Percentiles rank a stretch among this genome's conserved stretches.
Evolutionary conservation across 2,797 vertebrate species (phyloP).

Genomic region (Syncerus caffer): DNA sequence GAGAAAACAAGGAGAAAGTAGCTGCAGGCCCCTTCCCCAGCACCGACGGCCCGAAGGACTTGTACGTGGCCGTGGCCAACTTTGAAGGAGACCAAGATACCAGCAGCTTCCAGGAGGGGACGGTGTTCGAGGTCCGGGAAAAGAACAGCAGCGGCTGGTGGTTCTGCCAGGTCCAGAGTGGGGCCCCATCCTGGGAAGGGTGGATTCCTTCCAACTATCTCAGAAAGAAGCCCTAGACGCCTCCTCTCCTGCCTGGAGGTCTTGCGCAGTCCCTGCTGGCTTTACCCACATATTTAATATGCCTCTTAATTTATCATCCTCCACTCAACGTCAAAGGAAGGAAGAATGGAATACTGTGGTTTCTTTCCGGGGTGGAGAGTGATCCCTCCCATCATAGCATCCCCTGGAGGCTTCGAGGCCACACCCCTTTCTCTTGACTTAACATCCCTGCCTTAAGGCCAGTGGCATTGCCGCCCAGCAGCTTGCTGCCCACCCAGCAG

Average conservation of each 20-base stretch:
- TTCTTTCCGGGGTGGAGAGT: conserved; percentile 47
- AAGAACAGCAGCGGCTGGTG: conserved; percentile 96
- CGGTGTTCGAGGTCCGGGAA: conserved; percentile 94
- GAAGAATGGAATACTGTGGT: conserved; percentile 27
- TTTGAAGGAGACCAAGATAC: conserved; percentile 96
- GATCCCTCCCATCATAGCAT: not conserved
- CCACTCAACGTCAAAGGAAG: conserved; percentile 65
- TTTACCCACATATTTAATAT: conserved; percentile 84
- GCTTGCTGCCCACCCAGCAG: not conserved
- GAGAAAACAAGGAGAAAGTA: conserved; percentile 80
- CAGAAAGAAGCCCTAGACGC: conserved; percentile 92
- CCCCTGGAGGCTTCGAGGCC: not conserved
- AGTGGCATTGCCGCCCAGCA: not conserved
- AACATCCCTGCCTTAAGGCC: not conserved
- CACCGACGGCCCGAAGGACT: conserved; percentile 83
- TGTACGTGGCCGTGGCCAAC: conserved; percentile 94
- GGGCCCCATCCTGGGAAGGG: conserved; percentile 90
- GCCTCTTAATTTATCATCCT: conserved; percentile 86
- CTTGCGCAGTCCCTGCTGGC: conserved; percentile 50
- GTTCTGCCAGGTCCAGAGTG: conserved; percentile 95
- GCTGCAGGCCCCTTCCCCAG: not conserved
- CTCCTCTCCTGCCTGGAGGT: conserved; percentile 17
- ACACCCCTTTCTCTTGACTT: not conserved
- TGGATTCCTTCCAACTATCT: conserved; percentile 99
- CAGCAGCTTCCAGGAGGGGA: conserved; percentile 94